These are phyloP conservation scores for Pseudopleuronectes americanus DNA, from an alignment of 2,797 vertebrate genomes.

Conservation along the genomic window DNA sequence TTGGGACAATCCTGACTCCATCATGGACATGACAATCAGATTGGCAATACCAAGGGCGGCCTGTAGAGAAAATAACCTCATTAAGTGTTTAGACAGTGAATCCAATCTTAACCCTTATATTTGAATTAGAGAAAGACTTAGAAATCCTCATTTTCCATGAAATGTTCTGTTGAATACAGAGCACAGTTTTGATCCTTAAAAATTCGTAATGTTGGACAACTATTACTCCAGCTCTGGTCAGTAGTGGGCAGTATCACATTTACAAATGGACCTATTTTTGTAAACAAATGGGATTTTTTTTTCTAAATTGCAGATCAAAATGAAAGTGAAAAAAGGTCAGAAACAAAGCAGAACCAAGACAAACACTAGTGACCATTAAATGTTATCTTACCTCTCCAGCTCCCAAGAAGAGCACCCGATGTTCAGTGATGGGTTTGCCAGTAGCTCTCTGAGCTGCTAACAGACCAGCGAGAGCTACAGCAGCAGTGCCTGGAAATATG, in stretches of 20 bases:
- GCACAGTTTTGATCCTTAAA: not conserved
- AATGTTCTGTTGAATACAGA: not conserved
- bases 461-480: conserved; percentile 93
- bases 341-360: not conserved
- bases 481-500: conserved; percentile 87
- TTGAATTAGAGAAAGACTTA: too few species aligned
- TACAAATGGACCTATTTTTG: not conserved
- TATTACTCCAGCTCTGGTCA: conserved; percentile 7
- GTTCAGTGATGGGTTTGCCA: conserved; percentile 90
- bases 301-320: not conserved
- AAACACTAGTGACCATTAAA: not conserved
- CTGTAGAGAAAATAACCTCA: conserved; percentile 67
- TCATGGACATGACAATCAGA: conserved; percentile 96
- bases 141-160: not conserved
- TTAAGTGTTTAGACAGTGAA: not conserved
- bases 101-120: too few species aligned
- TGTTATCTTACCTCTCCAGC: conserved; percentile 91
- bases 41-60: conserved; percentile 97
- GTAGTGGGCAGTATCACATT: not conserved
- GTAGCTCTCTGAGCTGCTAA: conserved; percentile 89
- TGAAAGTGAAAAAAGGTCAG: not conserved
- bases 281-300: not conserved
- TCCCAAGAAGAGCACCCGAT: conserved; percentile 94
- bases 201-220: not conserved
- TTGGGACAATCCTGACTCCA: conserved; percentile 86